Evolutionary conservation across 1,140 invertebrate species (phyloP), one percentile per base, ranked within the genome.

Genomic region (Dufourea novaeangliae): DNA sequence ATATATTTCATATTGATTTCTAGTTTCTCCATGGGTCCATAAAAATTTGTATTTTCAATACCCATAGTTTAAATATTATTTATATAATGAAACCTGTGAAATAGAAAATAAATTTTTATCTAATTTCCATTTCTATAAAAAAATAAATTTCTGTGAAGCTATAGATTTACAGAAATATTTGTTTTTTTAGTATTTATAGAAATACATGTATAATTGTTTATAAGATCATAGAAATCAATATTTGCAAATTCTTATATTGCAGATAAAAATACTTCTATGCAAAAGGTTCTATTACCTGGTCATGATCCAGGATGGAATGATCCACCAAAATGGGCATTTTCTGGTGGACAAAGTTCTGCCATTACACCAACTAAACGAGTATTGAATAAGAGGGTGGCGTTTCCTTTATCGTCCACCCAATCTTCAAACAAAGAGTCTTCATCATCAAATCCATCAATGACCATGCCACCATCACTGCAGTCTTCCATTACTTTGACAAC

Each of bases 261-360:
- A 79, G 78, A 46, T 62, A 50, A 76, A 8, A 75, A 27, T 17
- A 34, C 71, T 66, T 92, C 92, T 4, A 89, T 88, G 11, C 92
- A 92, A 78, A 89, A 90, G 22, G 69, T 61, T n/a, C 81, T 92
- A 32, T 80, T 84, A 41, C 81, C 90, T 12, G 79, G 70, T 54
- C 88, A 92, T 50, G 91, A 93, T 78, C 85, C 92, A 7, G 93
- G 93, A 14, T 93, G 93, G 93, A 93, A 93, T 66, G 93, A 93
- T 88, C 93, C 93, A 25, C 93, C 93, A 64, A 90, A 90, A 69
- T 92, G 92, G 89, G 88, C 87, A n/a, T 87, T 86, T 25, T 75
- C 83, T 22, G 46, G 70, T 22, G 76, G 85, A 27, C 61, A 85
- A 41, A 78, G 71, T 68, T 41, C 78, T 1, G 22, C 63, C 52